Evolutionary conservation across 2,113 vertebrate genomes (phyloP).

Genomic region (Hydropotes inermis): DNA sequence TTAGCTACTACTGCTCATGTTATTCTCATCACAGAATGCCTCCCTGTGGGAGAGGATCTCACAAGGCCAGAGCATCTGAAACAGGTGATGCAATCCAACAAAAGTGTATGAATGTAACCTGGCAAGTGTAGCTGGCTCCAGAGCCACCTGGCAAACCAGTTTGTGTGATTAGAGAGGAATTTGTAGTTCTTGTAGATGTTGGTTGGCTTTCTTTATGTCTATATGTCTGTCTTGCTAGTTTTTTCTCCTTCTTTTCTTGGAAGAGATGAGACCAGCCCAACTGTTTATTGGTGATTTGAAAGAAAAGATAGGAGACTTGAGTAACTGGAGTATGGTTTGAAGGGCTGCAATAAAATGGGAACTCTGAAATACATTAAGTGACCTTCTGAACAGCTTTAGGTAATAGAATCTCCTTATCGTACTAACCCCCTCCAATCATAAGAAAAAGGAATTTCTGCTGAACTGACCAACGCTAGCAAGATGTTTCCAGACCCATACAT

Average conservation of each 20-base stretch:
- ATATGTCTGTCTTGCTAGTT: not conserved
- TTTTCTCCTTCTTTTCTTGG: not conserved
- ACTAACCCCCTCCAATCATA: not conserved
- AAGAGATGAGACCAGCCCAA: not conserved
- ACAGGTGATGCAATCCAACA: not conserved
- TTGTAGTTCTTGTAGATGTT: not conserved
- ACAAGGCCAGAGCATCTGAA: not conserved
- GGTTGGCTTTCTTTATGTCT: not conserved
- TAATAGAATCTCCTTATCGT: not conserved
- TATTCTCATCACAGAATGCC: not conserved
- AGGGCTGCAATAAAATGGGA: not conserved
- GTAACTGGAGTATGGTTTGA: not conserved
- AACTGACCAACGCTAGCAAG: not conserved
- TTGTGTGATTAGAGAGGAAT: not conserved
- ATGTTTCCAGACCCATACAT: not conserved
- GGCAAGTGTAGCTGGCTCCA: not conserved
- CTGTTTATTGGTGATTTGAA: not conserved
- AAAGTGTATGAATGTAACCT: not conserved
- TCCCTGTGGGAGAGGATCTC: not conserved
- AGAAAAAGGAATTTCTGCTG: slow-evolving; percentile 17
- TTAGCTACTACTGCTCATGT: not conserved
- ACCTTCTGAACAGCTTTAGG: not conserved
- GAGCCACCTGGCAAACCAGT: not conserved
- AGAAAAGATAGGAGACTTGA: not conserved
- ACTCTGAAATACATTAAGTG: not conserved